Evolutionary conservation across 2,797 vertebrate species (phyloP).

Genomic region (Hoplostethus mediterraneus): DNA sequence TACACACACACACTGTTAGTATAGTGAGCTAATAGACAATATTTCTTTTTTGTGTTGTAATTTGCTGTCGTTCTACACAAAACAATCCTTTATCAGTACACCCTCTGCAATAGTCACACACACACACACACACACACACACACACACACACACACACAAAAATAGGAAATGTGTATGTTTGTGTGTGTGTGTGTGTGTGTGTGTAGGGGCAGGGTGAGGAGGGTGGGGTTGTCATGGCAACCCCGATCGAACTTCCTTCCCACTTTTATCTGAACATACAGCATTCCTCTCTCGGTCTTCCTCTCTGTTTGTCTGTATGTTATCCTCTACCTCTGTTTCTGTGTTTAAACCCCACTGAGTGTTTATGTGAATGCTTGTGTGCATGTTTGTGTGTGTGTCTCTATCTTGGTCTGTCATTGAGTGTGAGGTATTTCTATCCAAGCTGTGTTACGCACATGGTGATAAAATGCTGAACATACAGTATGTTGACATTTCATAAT

Average conservation of each 20-base stretch:
- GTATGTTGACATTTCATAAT: too few relatives aligned
- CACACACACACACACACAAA: conserved; percentile 17
- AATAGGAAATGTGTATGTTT: conserved; percentile 1
- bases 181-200: conserved; percentile 29
- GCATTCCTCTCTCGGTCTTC: conserved; percentile 60
- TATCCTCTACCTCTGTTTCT: not conserved
- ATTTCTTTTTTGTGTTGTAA: conserved; percentile 13
- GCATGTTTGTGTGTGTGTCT: not conserved
- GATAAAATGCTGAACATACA: too few relatives aligned
- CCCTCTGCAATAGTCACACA: conserved; percentile 26
- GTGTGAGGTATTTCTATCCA: too few relatives aligned
- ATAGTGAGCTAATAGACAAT: conserved; percentile 1
- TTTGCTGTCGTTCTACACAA: conserved; percentile 35
- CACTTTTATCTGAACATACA: conserved; percentile 69
- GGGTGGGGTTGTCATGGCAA: conserved; percentile 77
- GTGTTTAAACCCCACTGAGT: not conserved
- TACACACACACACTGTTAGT: conserved; percentile 23
- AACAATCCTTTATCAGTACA: conserved; percentile 44
- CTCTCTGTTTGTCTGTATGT: conserved; percentile 51
- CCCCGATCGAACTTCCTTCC: conserved; percentile 81
- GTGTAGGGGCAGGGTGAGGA: conserved; percentile 61
- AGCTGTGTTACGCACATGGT: too few relatives aligned
- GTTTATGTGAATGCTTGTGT: conserved; percentile 15
- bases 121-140: conserved; percentile 25
- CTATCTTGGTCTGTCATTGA: not conserved